Evolutionary conservation across 2,888 invertebrate species (phyloP), one percentile per base, ranked within the genome.

Genomic region (Eumacrocentrus americanus): DNA sequence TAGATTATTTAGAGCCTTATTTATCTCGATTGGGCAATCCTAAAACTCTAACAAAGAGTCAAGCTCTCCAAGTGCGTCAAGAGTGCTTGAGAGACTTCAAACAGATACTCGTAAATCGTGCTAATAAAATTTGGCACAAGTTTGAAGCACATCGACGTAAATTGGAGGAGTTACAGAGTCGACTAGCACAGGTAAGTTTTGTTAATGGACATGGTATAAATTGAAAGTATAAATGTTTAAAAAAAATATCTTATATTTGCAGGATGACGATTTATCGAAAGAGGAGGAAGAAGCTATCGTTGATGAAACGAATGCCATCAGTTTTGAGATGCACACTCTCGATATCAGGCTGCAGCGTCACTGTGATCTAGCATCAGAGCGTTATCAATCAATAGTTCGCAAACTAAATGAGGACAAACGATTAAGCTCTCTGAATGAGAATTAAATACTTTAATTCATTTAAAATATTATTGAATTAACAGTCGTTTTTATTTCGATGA

Each of bases 71-170:
- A 51, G 82, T 87, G 29, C 84, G 84, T 11, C 78, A 84, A 0
- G 73, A 85, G 3, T 91, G 91, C 63, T 79, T 92, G 40, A 83
- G 83, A 53, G 91, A 91, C 72, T 88, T 90, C 67, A 89, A 88
- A 70, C 80, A 85, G 0, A 83, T 85, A 29, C 84, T 88, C 62
- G 80, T 90, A 3, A 82, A 83, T 0, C 81, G 90, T 38, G 88
- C 90, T 12, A 87, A 86, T 63, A 78, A 85, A 34, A 85, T 92
- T 20, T 88, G 90, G 67, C 82, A 82, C 20, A 83, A 87, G 65
- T 90, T 89, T 73, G 89, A 91, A 67, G 82, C 83, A 84, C 77
- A 82, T 52, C 84, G 83, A 54, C 60, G 78, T 0, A 83, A 84
- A 63, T 82, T 89, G 60, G 83, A 85, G 62, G 80, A 78, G 3